These are phyloP conservation scores for Parnassius mnemosyne DNA, from an alignment of 2,888 invertebrate species.

Conservation along the genomic window DNA sequence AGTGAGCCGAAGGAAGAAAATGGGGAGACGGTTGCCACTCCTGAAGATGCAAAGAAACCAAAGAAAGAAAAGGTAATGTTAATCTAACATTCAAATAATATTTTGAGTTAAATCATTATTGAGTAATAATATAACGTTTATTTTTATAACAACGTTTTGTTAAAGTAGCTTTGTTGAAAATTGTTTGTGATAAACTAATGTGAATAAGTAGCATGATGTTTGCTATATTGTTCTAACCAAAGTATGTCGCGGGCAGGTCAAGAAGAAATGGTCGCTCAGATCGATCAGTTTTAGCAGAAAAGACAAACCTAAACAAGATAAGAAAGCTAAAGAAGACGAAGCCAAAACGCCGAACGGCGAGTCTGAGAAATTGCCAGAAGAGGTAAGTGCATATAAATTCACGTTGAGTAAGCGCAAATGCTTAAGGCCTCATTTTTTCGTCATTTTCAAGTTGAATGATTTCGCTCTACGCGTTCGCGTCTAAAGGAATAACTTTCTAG, in stretches of 20 bases:
- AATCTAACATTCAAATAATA: not conserved
- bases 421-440: constrained; percentile 18
- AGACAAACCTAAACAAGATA: constrained; percentile 91
- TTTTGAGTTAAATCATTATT: not conserved
- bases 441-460: constrained; percentile 32
- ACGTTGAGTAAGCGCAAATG: constrained; percentile 5
- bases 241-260: constrained; percentile 77
- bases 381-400: constrained; percentile 70
- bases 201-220: constrained; percentile 42
- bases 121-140: not conserved
- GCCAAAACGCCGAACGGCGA: constrained; percentile 78
- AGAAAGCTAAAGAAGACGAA: constrained; percentile 82
- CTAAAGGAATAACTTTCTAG: constrained; percentile 53
- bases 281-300: constrained; percentile 93
- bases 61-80: constrained; percentile 82
- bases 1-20: constrained; percentile 67
- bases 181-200: not conserved
- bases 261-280: constrained; percentile 95
- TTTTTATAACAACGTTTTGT: constrained; percentile 8
- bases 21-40: constrained; percentile 56
- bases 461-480: constrained; percentile 33
- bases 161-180: constrained; percentile 20
- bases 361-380: constrained; percentile 83
- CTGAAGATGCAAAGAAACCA: constrained; percentile 80
- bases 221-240: constrained; percentile 45